Base-by-base conservation (phyloP, 2,888 invertebrate species). In the Neuroscelio doddi region DNA sequence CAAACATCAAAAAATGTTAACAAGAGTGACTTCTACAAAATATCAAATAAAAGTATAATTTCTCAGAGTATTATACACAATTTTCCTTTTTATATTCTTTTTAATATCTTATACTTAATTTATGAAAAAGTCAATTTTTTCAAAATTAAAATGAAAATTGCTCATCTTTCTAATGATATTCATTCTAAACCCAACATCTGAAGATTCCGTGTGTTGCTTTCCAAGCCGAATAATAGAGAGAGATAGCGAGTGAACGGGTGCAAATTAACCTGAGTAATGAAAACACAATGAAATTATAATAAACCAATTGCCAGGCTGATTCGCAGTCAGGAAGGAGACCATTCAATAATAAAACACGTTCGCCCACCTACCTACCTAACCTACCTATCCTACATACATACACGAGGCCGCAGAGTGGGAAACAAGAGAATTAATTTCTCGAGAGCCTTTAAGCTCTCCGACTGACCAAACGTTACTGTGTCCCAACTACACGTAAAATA, bases 211-310 rank as follows among this genome's bases (percentile, higher is more conserved):
- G 50, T 57, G 57, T 62, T 53, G 45, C 62, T 59, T 39, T 59
- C n/a, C n/a, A 45, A 61, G 72, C 71, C 70, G 70, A 73, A 72
- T 78, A 77, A 80, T 79, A 77, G 71, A 77, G 76, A 74, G 77
- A 77, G 76, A 75, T 71, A 75, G 68, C 68, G 73, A 68, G 69
- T 63, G 77, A 65, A 73, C 77, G 76, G 68, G 76, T 68, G 77
- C 74, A 78, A 81, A 83, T 82, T 80, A 81, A 81, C 75, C 76
- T 62, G 76, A 75, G 73, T 80, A 82, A 82, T 81, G 81, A 82
- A 81, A 82, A 80, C 80, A 77, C 80, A 82, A 81, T 81, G 82
- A 82, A 81, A 82, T 82, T 81, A 81, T 81, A 80, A 82, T 83
- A 81, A 82, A 80, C 82, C 79, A 82, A 82, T 82, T 82, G 80